Percentiles rank a stretch among this genome's conserved stretches.
phyloP scores from a whole-genome alignment of 2,113 vertebrate genomes.

The Fregetta grallaria region DNA sequence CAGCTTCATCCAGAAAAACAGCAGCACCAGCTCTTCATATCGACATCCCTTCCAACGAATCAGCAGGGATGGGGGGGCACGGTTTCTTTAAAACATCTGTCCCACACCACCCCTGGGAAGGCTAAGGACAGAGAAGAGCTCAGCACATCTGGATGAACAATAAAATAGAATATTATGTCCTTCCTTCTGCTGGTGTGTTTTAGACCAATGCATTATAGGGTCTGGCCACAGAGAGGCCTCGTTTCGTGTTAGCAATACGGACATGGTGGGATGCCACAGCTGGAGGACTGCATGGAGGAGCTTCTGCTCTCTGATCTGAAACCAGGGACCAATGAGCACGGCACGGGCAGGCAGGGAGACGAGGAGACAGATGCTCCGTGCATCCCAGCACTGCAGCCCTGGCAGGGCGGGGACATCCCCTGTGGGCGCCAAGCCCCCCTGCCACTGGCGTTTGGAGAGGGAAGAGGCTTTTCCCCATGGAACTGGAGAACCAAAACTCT shows the following conservation, averaged over 20 bases:
- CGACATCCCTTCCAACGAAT: rapidly evolving
- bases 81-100: background rate
- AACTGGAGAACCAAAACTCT: background rate
- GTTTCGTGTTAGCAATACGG: rapidly evolving
- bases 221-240: background rate
- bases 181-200: background rate
- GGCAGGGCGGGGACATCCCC: background rate
- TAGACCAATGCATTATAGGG: background rate
- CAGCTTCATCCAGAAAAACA: background rate
- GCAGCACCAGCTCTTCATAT: background rate
- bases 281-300: background rate
- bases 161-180: background rate
- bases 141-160: background rate
- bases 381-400: background rate
- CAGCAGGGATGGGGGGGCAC: background rate
- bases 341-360: rapidly evolving
- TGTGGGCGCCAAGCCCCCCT: rapidly evolving
- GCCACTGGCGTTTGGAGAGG: background rate
- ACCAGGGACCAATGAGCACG: background rate
- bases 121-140: background rate
- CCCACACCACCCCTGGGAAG: background rate
- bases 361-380: background rate
- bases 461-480: background rate
- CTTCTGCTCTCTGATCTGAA: background rate
- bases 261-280: background rate